Percentiles rank a stretch among this genome's conserved stretches.
phyloP scores from a whole-genome alignment of 2,797 vertebrate species.

The Corythornis leucogaster region DNA sequence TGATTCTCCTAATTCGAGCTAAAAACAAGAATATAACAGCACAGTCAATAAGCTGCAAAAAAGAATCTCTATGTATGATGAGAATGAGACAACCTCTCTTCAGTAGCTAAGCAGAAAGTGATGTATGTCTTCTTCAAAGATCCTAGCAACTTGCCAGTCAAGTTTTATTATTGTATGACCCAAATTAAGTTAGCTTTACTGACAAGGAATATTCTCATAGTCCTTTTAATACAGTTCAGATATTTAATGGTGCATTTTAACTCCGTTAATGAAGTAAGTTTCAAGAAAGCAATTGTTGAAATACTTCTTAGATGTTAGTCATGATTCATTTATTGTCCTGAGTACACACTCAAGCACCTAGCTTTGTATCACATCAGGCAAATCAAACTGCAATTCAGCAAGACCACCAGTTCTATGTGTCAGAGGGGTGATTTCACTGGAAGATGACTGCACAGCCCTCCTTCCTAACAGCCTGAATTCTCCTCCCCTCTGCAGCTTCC shows the following conservation, averaged over 20 bases:
- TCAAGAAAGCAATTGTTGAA: background rate
- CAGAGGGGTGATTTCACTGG: background rate
- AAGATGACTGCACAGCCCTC: background rate
- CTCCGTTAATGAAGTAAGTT: background rate
- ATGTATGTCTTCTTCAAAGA: background rate
- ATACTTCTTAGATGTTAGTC: background rate
- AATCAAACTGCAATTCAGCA: background rate
- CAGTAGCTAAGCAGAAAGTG: background rate
- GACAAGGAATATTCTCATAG: background rate
- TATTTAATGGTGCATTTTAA: background rate
- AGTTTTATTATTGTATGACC: background rate
- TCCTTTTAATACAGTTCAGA: background rate
- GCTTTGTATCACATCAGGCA: background rate
- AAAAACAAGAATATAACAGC: background rate
- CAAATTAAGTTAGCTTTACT: background rate
- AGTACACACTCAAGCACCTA: background rate
- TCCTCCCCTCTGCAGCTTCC: background rate
- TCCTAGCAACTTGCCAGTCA: background rate
- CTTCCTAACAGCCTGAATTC: background rate
- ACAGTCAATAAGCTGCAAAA: background rate
- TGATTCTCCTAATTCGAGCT: background rate
- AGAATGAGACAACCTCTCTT: background rate
- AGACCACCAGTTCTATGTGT: background rate
- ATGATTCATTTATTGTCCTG: background rate
- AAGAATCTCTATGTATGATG: background rate